Evolutionary conservation across 2,113 vertebrate species (phyloP).

Genomic region (Rhadina sibilatrix): DNA sequence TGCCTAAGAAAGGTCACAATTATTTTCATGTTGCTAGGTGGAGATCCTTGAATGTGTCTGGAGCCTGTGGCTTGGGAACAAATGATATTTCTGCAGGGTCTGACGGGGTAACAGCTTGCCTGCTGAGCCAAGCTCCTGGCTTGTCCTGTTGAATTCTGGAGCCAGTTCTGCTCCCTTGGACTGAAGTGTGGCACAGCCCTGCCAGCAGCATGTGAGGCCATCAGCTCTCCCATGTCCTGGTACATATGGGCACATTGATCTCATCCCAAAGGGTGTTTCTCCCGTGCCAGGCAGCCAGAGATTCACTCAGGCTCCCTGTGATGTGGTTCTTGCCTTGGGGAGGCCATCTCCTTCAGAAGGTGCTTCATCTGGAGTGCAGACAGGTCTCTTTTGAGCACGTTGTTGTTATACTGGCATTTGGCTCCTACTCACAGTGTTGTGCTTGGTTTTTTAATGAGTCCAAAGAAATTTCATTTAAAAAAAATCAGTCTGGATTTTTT

Average conservation of each 20-base stretch:
- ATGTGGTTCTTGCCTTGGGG: neutral
- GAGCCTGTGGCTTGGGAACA: neutral
- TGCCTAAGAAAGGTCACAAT: neutral
- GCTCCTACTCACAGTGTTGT: neutral
- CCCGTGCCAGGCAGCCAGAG: neutral
- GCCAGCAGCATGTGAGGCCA: neutral
- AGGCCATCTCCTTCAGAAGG: neutral
- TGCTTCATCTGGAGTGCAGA: neutral
- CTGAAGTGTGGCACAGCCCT: neutral
- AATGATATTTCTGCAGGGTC: rapidly evolving
- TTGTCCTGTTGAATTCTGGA: neutral
- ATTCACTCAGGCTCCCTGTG: neutral
- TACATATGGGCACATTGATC: rapidly evolving
- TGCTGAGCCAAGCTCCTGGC: neutral
- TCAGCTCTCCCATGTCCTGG: neutral
- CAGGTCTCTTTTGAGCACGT: neutral
- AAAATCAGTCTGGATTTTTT: neutral
- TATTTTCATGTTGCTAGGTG: neutral
- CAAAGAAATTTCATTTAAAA: neutral
- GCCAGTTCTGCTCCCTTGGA: neutral
- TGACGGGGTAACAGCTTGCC: neutral
- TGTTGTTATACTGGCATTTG: no score
- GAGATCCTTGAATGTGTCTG: neutral
- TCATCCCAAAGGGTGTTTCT: neutral
- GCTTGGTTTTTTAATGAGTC: neutral